phyloP scores from a whole-genome alignment of 2,888 invertebrate species.

The Epistrophe eligans region DNA sequence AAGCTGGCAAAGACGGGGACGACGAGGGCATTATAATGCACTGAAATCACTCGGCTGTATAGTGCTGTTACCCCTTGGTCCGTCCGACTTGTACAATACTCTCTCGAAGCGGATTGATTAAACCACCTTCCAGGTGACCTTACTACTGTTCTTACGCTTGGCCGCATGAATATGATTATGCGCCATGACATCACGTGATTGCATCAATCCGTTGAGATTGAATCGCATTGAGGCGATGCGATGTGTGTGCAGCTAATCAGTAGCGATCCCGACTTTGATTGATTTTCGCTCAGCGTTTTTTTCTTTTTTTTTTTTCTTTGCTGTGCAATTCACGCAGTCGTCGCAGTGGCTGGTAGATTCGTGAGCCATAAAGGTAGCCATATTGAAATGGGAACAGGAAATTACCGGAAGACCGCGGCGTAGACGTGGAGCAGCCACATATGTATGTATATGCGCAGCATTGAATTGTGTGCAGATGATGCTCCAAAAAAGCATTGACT shows the following conservation, averaged over 20 bases:
- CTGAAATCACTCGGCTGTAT: not conserved
- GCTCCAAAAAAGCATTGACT: conserved; percentile 61
- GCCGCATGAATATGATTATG: conserved; percentile 75
- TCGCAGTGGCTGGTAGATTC: conserved; percentile 61
- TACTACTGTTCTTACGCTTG: conserved; percentile 82
- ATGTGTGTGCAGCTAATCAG: conserved; percentile 68
- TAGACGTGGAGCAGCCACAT: conserved; percentile 39
- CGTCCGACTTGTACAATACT: not conserved
- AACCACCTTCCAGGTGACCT: conserved; percentile 82
- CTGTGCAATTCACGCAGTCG: conserved; percentile 17
- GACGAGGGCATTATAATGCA: conserved; percentile 22
- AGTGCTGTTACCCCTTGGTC: not conserved
- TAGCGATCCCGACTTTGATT: conserved; percentile 68
- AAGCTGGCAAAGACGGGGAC: conserved; percentile 67
- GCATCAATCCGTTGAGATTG: conserved; percentile 73
- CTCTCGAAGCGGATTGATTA: conserved; percentile 80
- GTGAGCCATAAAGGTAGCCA: conserved; percentile 4
- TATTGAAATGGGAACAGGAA: conserved; percentile 68
- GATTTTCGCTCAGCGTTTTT: conserved; percentile 50
- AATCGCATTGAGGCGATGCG: conserved; percentile 52
- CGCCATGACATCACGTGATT: conserved; percentile 74
- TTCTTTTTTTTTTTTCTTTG: not conserved
- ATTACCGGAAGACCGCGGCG: conserved; percentile 70
- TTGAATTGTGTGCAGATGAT: conserved; percentile 1
- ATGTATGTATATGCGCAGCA: not conserved